Conservation (phyloP, 2,797 vertebrate species). For the Acanthopagrus latus region DNA sequence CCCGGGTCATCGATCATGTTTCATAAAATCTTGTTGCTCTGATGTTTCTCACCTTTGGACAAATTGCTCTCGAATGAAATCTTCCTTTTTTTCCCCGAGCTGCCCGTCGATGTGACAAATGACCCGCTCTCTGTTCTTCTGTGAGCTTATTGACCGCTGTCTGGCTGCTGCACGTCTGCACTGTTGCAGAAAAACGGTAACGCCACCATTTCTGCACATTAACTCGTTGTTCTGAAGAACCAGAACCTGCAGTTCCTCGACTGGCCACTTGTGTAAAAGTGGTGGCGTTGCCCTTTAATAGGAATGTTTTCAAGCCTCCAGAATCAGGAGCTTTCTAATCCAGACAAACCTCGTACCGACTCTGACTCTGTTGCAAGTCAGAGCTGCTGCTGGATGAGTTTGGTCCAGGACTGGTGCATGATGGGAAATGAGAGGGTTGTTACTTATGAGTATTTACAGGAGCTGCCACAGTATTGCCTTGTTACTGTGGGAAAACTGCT, state of each 20-base stretch:
- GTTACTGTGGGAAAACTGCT: constrained; percentile 18
- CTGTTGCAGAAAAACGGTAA: too few species aligned
- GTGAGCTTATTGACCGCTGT: neutral
- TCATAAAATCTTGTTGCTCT: neutral
- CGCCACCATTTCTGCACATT: too few species aligned
- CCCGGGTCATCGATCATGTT: neutral
- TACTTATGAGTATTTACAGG: constrained; percentile 25
- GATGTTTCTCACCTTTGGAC: neutral
- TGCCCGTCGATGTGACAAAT: too few species aligned
- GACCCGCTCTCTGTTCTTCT: neutral
- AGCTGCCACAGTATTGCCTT: constrained; percentile 20
- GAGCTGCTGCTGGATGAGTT: neutral
- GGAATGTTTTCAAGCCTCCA: neutral
- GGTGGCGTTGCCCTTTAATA: too few species aligned
- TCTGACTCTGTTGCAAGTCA: neutral
- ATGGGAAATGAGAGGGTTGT: constrained; percentile 36
- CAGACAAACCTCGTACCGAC: neutral
- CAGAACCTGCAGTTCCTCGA: too few species aligned
- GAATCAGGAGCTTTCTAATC: constrained; percentile 3
- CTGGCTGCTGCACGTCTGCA: neutral
- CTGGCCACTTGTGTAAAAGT: too few species aligned
- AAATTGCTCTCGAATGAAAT: neutral
- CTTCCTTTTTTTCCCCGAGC: too few species aligned
- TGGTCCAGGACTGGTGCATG: constrained; percentile 3
- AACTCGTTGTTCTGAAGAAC: too few species aligned